A percentile compares a stretch with the other conserved stretches of the same genome.
Evolutionary conservation across 2,797 vertebrate genomes (phyloP).

Genomic region (Crenuchus spilurus): DNA sequence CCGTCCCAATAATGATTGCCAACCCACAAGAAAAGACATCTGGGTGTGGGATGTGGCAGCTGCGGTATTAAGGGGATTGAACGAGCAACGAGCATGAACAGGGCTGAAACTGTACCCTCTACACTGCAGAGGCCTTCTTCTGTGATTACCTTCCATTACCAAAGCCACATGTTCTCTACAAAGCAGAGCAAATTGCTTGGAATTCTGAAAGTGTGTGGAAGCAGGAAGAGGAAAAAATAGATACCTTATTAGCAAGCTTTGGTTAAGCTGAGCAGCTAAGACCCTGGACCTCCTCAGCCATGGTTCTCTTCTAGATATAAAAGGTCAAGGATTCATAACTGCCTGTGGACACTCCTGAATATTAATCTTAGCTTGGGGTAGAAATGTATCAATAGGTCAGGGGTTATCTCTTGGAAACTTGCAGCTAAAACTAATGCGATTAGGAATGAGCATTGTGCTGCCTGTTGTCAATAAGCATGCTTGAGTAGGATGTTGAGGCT

Average conservation of each 20-base stretch:
- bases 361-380: slow-evolving; percentile 72
- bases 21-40: not conserved
- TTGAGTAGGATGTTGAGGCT: slow-evolving; percentile 24
- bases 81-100: not conserved
- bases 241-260: not conserved
- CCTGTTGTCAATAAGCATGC: slow-evolving; percentile 58
- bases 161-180: not conserved
- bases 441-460: slow-evolving; percentile 65
- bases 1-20: not conserved
- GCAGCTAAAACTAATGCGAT: slow-evolving; percentile 75
- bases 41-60: not conserved
- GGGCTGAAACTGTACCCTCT: not conserved
- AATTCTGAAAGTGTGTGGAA: not conserved
- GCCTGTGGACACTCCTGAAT: slow-evolving; percentile 72
- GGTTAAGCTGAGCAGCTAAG: not conserved
- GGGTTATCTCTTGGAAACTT: slow-evolving; percentile 75
- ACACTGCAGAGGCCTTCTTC: not conserved
- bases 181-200: not conserved
- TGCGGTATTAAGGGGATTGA: not conserved
- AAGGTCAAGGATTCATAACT: slow-evolving; percentile 73
- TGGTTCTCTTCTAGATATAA: slow-evolving; percentile 51
- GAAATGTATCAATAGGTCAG: slow-evolving; percentile 74
- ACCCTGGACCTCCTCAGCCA: slow-evolving; percentile 22
- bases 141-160: not conserved
- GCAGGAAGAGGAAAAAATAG: not conserved